A percentile compares a stretch with the other conserved stretches of the same genome.
phyloP scores from a whole-genome alignment of 2,797 vertebrate genomes.

The Coregonus suidteri region DNA sequence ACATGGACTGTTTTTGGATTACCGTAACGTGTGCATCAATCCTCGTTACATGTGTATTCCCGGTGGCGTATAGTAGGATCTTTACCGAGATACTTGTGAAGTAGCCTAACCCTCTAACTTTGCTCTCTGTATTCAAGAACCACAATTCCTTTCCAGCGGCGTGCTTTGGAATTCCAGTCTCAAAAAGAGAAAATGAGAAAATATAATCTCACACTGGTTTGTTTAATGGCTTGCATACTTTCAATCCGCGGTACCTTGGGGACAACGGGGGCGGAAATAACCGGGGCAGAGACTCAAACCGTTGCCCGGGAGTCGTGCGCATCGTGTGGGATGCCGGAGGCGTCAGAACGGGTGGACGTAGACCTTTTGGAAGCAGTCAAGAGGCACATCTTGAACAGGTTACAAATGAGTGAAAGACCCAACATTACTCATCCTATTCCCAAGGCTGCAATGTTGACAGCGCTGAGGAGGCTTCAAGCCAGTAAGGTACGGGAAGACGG shows the following conservation, averaged over 20 bases:
- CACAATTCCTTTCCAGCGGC: constrained; percentile 1
- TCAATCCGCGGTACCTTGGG: constrained; percentile 70
- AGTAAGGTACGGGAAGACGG: constrained; percentile 93
- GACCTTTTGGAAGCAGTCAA: constrained; percentile 96
- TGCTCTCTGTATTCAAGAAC: background rate
- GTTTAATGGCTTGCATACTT: constrained; percentile 68
- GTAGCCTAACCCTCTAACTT: constrained; percentile 21
- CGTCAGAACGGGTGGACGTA: constrained; percentile 82
- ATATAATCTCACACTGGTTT: constrained; percentile 53
- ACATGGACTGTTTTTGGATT: constrained; percentile 42
- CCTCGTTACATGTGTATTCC: constrained; percentile 9
- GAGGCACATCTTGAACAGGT: constrained; percentile 90
- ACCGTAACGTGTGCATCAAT: constrained; percentile 7
- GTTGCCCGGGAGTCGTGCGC: constrained; percentile 84
- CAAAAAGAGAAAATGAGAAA: constrained; percentile 66
- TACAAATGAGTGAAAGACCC: constrained; percentile 93
- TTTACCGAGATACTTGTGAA: constrained; percentile 34
- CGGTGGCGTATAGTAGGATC: constrained; percentile 33
- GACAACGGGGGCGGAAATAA: constrained; percentile 2
- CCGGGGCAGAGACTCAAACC: constrained; percentile 69
- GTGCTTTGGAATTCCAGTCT: constrained; percentile 26
- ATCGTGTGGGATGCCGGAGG: constrained; percentile 88
- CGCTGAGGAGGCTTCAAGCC: constrained; percentile 92
- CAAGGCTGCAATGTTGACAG: constrained; percentile 95
- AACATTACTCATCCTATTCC: constrained; percentile 98